These are phyloP conservation scores for Teleogryllus oceanicus DNA, from an alignment of 2,888 invertebrate genomes.

Conservation along the genomic window DNA sequence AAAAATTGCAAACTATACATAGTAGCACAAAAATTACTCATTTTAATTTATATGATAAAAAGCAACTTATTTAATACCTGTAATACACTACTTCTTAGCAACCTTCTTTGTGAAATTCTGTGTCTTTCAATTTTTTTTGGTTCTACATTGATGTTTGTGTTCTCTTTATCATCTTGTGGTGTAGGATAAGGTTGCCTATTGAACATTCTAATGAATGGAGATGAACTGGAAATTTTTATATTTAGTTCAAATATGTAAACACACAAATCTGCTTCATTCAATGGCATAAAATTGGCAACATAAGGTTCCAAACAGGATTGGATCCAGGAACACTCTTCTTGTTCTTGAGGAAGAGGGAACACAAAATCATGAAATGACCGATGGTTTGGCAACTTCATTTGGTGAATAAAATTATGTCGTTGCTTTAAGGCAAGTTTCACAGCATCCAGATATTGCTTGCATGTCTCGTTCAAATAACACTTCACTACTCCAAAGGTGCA, in stretches of 20 bases:
- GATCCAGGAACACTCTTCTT: slow-evolving; percentile 35
- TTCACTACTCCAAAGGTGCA: slow-evolving; percentile 41
- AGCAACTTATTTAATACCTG: slow-evolving; percentile 35
- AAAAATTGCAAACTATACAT: slow-evolving; percentile 20
- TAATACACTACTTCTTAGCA: slow-evolving; percentile 39
- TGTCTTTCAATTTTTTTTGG: neutral
- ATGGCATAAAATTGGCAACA: slow-evolving; percentile 37
- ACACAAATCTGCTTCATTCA: slow-evolving; percentile 38
- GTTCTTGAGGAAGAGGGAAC: slow-evolving; percentile 36
- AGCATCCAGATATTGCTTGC: slow-evolving; percentile 35
- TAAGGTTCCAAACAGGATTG: slow-evolving; percentile 34
- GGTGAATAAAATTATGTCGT: slow-evolving; percentile 35
- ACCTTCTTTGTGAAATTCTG: slow-evolving; percentile 35
- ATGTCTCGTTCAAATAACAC: slow-evolving; percentile 28
- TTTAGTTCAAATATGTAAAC: slow-evolving; percentile 37
- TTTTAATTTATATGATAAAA: neutral
- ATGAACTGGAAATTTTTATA: slow-evolving; percentile 27
- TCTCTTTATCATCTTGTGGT: slow-evolving; percentile 35
- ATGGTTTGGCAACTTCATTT: slow-evolving; percentile 34
- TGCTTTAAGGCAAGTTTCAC: slow-evolving; percentile 27
- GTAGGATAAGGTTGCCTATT: slow-evolving; percentile 37
- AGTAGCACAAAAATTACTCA: neutral
- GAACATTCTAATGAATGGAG: slow-evolving; percentile 41
- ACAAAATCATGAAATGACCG: neutral
- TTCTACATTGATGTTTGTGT: slow-evolving; percentile 36